These are phyloP conservation scores for Aporophyla nigra DNA, from an alignment of 2,888 invertebrate species.

Conservation along the genomic window DNA sequence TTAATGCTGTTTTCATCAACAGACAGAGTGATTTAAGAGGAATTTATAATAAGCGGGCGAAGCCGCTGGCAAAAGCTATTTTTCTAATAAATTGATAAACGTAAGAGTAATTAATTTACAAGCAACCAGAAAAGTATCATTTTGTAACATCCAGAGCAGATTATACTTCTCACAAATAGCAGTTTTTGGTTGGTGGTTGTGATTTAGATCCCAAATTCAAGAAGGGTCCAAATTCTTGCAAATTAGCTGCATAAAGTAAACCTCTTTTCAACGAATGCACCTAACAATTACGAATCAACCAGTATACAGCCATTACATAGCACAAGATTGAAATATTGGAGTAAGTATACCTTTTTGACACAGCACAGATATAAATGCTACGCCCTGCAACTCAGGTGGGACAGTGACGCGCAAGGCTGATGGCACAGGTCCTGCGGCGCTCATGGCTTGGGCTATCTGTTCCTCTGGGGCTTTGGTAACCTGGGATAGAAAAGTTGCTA, in stretches of 20 bases:
- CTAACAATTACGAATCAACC: not conserved
- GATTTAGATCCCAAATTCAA: not conserved
- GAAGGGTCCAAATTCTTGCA: too few relatives aligned
- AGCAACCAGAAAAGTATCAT: not conserved
- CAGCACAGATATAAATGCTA: constrained; percentile 98
- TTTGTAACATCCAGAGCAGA: not conserved
- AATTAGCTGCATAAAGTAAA: too few relatives aligned
- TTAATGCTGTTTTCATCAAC: too few relatives aligned
- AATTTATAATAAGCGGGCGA: too few relatives aligned
- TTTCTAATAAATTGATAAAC: too few relatives aligned
- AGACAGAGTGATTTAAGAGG: too few relatives aligned
- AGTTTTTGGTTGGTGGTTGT: not conserved
- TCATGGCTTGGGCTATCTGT: constrained; percentile 88
- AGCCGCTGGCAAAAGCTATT: too few relatives aligned
- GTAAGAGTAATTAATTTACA: not conserved
- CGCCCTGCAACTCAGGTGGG: constrained; percentile 98
- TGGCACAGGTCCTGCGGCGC: constrained; percentile 87
- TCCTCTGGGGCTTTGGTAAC: constrained; percentile 97
- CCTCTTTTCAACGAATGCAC: not conserved
- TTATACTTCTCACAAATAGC: not conserved
- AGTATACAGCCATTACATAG: not conserved
- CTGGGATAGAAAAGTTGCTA: constrained; percentile 66
- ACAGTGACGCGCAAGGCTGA: constrained; percentile 97
- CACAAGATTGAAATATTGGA: not conserved
- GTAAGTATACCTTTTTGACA: constrained; percentile 94